Percentiles rank a stretch among this genome's conserved stretches.
phyloP scores from a whole-genome alignment of 2,113 vertebrate genomes.

The Gymnogyps californianus region DNA sequence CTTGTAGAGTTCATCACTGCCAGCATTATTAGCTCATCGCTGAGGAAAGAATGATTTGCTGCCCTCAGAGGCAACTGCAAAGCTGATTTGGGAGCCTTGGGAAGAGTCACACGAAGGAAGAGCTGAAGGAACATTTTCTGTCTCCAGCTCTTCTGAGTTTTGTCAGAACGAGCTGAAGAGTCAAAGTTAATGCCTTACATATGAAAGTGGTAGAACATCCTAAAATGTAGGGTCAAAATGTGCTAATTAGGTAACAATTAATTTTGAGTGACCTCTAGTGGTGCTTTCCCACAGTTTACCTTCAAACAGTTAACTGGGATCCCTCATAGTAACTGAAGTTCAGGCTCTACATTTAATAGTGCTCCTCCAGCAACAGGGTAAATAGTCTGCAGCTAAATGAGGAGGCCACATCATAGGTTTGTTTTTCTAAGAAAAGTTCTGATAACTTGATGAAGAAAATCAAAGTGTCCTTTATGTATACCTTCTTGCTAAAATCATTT shows the following conservation, averaged over 20 bases:
- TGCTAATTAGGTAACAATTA: conserved; percentile 50
- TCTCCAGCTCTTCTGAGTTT: not conserved
- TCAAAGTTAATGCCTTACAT: not conserved
- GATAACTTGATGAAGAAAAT: not conserved
- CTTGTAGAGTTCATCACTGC: not conserved
- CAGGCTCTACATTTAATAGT: fast-evolving
- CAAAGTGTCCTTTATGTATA: not conserved
- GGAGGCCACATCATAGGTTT: not conserved
- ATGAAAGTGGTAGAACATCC: not conserved
- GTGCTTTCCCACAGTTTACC: not conserved
- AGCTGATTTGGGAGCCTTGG: not conserved
- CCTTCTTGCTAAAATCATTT: not conserved
- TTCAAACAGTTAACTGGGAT: not conserved
- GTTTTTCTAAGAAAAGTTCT: not conserved
- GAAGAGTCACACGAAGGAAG: not conserved
- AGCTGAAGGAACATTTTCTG: not conserved
- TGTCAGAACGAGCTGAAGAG: not conserved
- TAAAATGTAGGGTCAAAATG: not conserved
- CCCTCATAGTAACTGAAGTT: not conserved
- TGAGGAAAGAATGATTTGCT: not conserved
- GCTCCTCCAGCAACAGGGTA: not conserved
- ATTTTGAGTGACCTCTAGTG: conserved; percentile 61
- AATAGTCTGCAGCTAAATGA: not conserved
- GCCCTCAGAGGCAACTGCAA: not conserved
- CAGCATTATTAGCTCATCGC: not conserved